Base-by-base conservation (phyloP, 37 sponge, comb jelly and placozoan species). In the Crambe crambe region DNA sequence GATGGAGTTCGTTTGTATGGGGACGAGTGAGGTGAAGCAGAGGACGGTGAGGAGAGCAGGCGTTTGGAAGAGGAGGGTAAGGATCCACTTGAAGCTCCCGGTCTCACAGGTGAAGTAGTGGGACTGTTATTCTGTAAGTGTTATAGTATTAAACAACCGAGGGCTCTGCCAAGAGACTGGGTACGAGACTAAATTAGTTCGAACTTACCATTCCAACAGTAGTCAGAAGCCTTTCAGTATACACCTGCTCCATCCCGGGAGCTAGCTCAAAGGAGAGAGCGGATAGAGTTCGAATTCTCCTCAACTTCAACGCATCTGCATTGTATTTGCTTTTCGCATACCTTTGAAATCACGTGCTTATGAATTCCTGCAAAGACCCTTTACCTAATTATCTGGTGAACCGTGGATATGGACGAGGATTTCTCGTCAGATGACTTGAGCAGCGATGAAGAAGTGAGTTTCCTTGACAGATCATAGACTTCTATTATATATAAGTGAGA, bases 381-480 rank as follows among this genome's bases (percentile, higher is more conserved):
- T n/a, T n/a, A n/a, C n/a, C n/a, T n/a, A n/a, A n/a, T n/a, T n/a
- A n/a, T n/a, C n/a, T n/a, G n/a, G n/a, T n/a, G n/a, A n/a, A n/a
- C n/a, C n/a, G n/a, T n/a, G n/a, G n/a, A n/a, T n/a, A n/a, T 47
- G 12, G 51, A 6, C 6, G 82, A 72, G 3, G 62, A 72, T 40
- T 76, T 37, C 34, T 66, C 68, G 27, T 74, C 84, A 37, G 58
- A 63, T 22, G 68, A 83, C 23, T 42, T 83, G 29, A 83, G 84
- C 58, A 76, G 76, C 39, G 84, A 83, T 66, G 84, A 83, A 68
- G 84, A 83, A 58, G 84, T 83, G n/a, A 40, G 69, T 25, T 58
- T 21, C 1, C n/a, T 79, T 25, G 27, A 5, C 15, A 43, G 41
- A 6, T 8, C 17, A 9, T 31, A 56, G 9, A 20, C 17, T 37